Evolutionary conservation across 2,888 invertebrate species (phyloP).

Genomic region (Trichacis sp.): DNA sequence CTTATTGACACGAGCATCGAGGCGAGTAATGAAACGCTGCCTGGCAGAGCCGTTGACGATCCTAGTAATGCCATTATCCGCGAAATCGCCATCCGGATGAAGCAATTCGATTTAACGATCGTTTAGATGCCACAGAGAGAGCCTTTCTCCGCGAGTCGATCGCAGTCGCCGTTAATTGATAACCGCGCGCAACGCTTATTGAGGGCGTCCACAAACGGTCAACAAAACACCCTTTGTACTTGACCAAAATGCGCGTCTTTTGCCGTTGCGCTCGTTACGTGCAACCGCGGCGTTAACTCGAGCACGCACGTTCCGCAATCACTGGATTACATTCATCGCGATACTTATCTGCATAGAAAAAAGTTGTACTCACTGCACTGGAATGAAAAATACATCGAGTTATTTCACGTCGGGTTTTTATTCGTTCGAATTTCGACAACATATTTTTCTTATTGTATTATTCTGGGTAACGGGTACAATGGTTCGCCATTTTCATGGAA

Average conservation of each 20-base stretch:
- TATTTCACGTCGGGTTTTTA: too few relatives aligned
- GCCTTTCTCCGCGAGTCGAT: conserved; percentile 10
- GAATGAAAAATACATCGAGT: too few relatives aligned
- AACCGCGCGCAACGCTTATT: conserved; percentile 43
- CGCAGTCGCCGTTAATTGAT: conserved; percentile 43
- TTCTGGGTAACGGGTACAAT: too few relatives aligned
- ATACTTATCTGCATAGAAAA: too few relatives aligned
- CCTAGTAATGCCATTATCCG: conserved; percentile 23
- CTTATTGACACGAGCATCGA: conserved; percentile 16
- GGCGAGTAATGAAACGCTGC: conserved; percentile 9
- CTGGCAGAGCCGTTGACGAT: conserved; percentile 12
- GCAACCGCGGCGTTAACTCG: conserved; percentile 9
- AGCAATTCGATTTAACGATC: conserved; percentile 35
- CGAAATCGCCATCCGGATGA: conserved; percentile 25
- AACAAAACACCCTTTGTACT: conserved; percentile 42
- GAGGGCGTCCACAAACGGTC: conserved; percentile 24
- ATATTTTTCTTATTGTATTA: too few relatives aligned
- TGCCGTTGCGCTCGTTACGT: conserved; percentile 18
- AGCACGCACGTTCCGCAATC: too few relatives aligned
- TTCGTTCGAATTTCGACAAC: too few relatives aligned
- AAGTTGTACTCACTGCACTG: too few relatives aligned
- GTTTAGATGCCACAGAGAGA: conserved; percentile 24
- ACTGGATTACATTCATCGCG: too few relatives aligned
- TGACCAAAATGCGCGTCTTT: conserved; percentile 36
- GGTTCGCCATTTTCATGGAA: too few relatives aligned